Base-by-base conservation (phyloP, 1,140 invertebrate species). In the Polypedilum pembai region DNA sequence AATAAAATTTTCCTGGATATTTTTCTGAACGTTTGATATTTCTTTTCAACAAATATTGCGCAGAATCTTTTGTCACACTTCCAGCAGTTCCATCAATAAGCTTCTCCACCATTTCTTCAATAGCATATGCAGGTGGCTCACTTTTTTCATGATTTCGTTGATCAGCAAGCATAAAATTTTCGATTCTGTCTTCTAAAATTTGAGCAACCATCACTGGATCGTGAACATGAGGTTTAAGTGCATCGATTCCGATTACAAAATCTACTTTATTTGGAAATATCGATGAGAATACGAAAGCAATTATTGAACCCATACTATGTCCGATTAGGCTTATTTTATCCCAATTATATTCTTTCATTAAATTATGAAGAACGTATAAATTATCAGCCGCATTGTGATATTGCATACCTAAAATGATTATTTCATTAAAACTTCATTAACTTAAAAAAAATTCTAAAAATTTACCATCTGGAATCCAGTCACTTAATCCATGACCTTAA, bases 301-400 rank as follows among this genome's bases (percentile, higher is more conserved):
- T 83, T 24, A 88, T 85, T 5, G 85, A 86, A 72, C 89, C 89
- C 84, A 90, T 85, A 0, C 89, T 91, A 78, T 91, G 90, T 1
- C 84, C 85, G 66, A 92, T 77, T 17, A 91, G 78, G n/a, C 88
- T 87, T 3, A 92, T 80, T 80, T 88, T 88, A 15, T 87, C 82
- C 90, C 91, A 92, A 75, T 86, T 85, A 77, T 89, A 88, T 76
- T 90, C 83, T 41, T 88, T 83, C 75, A 86, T 84, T 20, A 92
- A 79, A 63, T 84, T 82, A 15, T 86, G 80, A 0, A 92, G 80
- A 33, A 87, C 72, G 7, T 87, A 77, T 0, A 87, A 79, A 75
- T 84, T 83, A 75, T 88, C 85, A 12, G 45, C 45, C 75, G 87
- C 83, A 8, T 82, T 83, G 77, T 87, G 83, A 78, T 92, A 92